phyloP scores from a whole-genome alignment of 2,888 invertebrate species.

The Uloborus plumipes region DNA sequence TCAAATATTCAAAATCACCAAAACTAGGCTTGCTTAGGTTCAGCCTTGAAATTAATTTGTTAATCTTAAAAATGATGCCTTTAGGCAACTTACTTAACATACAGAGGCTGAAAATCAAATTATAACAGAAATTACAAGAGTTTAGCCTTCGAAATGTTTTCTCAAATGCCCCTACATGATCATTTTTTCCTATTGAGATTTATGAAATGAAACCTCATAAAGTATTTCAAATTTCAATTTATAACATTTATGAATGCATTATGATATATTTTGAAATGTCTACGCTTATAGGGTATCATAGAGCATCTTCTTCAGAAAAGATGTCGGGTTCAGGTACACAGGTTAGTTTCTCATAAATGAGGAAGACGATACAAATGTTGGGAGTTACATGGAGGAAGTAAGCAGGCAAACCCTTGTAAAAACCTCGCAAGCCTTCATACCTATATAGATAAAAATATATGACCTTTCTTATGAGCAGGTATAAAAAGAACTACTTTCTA shows the following conservation, averaged over 20 bases:
- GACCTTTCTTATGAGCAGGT: constrained; percentile 28
- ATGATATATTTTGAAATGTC: not conserved
- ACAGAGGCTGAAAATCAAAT: too few relatives aligned
- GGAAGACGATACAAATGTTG: constrained; percentile 97
- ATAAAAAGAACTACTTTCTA: not conserved
- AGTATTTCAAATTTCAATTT: not conserved
- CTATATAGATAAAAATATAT: constrained; percentile 63
- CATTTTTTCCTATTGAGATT: too few relatives aligned
- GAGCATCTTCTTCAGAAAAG: constrained; percentile 54
- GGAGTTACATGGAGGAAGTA: constrained; percentile 97
- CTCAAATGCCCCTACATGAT: too few relatives aligned
- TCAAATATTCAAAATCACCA: too few relatives aligned
- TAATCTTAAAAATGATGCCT: too few relatives aligned
- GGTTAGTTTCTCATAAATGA: constrained; percentile 89
- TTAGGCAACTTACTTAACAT: too few relatives aligned
- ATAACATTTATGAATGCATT: not conserved
- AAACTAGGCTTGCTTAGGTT: too few relatives aligned
- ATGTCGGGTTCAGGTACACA: constrained; percentile 60
- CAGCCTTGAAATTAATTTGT: too few relatives aligned
- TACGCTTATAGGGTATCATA: constrained; percentile 25
- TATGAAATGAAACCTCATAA: too few relatives aligned
- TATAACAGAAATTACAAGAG: too few relatives aligned
- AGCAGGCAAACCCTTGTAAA: constrained; percentile 96
- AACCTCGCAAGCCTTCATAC: constrained; percentile 85
- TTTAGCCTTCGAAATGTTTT: too few relatives aligned